Conservation (phyloP, 2,113 vertebrate genomes). For the Chrysemys picta region DNA sequence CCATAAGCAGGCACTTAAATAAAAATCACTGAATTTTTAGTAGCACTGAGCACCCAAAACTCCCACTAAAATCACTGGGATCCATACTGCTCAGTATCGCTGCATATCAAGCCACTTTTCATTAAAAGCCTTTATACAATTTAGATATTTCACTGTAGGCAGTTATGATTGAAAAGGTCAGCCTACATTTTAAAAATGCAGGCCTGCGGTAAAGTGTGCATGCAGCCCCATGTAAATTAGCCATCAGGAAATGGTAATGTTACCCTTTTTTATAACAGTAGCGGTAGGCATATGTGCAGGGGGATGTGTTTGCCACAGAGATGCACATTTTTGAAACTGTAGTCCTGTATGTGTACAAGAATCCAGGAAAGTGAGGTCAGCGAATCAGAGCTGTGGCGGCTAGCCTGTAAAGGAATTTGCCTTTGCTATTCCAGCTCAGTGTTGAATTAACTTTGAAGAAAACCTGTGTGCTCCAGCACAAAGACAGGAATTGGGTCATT, state of each 20-base stretch:
- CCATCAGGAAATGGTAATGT: not conserved
- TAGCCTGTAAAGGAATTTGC: conserved; percentile 41
- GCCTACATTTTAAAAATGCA: not conserved
- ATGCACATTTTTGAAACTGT: not conserved
- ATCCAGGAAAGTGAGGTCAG: not conserved
- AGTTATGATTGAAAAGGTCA: not conserved
- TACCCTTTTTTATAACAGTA: not conserved
- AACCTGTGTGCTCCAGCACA: not conserved
- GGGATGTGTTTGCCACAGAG: rapidly evolving
- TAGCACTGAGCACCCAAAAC: not conserved
- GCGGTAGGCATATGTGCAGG: rapidly evolving
- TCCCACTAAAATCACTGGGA: not conserved
- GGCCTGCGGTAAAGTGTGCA: not conserved
- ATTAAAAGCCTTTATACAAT: not conserved
- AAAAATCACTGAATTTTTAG: not conserved
- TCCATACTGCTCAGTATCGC: not conserved
- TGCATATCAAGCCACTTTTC: not conserved
- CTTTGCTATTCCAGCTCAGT: conserved; percentile 17
- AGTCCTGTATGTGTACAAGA: rapidly evolving
- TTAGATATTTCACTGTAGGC: not conserved
- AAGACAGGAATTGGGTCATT: conserved; percentile 64
- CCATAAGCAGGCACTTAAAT: not conserved
- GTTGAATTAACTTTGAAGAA: conserved; percentile 11
- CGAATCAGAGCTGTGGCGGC: not conserved
- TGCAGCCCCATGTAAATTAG: not conserved